These are phyloP conservation scores for Gallinago media DNA, from an alignment of 2,113 vertebrate genomes.

Conservation along the genomic window DNA sequence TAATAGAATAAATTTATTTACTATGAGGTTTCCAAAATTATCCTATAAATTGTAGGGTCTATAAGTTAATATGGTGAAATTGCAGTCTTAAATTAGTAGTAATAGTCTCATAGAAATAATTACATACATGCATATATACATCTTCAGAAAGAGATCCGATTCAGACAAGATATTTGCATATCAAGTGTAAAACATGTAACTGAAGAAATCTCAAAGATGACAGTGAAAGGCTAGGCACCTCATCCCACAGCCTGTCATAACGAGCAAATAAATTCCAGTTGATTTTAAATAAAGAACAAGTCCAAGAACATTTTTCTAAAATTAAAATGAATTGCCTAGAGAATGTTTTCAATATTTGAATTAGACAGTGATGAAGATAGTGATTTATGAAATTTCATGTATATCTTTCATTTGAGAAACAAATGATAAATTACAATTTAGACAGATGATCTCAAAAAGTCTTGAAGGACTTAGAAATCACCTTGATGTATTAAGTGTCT, in stretches of 20 bases:
- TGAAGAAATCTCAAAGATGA: not conserved
- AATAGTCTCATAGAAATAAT: not conserved
- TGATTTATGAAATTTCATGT: not conserved
- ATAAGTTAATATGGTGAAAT: not conserved
- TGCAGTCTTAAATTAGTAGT: not conserved
- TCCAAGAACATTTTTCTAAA: not conserved
- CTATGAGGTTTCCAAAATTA: not conserved
- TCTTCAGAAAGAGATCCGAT: not conserved
- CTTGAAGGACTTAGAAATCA: not conserved
- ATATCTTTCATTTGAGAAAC: not conserved
- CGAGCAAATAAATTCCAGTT: not conserved
- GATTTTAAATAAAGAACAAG: not conserved
- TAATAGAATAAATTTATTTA: not conserved
- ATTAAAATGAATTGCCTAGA: not conserved
- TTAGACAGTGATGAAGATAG: not conserved
- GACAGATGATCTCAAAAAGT: not conserved
- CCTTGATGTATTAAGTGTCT: not conserved
- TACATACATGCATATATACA: not conserved
- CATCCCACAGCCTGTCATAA: not conserved
- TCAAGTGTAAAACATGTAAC: not conserved
- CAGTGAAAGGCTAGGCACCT: not conserved
- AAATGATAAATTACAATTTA: not conserved
- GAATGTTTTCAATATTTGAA: not conserved
- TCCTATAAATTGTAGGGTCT: not conserved
- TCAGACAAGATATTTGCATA: not conserved